Conservation (phyloP, 1,140 invertebrate genomes). For the Diploscapter pachys region DNA sequence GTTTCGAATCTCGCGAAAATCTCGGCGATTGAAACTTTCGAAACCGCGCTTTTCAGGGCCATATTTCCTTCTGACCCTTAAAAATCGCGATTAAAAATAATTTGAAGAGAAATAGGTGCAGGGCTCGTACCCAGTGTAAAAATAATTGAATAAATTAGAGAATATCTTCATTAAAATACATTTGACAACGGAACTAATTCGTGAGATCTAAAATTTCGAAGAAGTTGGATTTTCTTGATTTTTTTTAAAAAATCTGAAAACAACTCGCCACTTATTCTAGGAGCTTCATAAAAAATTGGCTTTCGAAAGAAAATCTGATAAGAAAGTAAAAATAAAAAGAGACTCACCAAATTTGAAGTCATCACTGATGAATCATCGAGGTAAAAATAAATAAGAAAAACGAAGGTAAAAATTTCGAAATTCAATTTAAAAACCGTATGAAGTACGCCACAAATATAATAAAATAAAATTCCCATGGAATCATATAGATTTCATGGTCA, state of each 20-base stretch:
- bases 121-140: too few relatives aligned
- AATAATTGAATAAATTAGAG: too few relatives aligned
- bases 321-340: conserved; percentile 8
- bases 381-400: not conserved
- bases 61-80: too few relatives aligned
- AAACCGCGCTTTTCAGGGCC: conserved; percentile 4
- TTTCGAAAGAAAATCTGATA: not conserved
- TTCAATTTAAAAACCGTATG: too few relatives aligned
- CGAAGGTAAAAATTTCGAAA: too few relatives aligned
- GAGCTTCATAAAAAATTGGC: not conserved
- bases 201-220: not conserved
- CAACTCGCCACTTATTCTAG: too few relatives aligned
- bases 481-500: too few relatives aligned
- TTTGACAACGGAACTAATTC: conserved; percentile 13
- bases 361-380: not conserved
- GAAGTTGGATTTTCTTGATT: not conserved
- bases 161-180: not conserved
- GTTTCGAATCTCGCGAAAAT: conserved; percentile 43
- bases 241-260: too few relatives aligned
- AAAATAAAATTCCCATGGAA: too few relatives aligned
- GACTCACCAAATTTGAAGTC: conserved; percentile 1
- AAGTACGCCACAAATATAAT: too few relatives aligned
- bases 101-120: too few relatives aligned
- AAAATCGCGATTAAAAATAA: too few relatives aligned
- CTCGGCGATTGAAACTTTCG: conserved; percentile 9